Evolutionary conservation across 2,113 vertebrate genomes (phyloP), one percentile per base, ranked within the genome.

Genomic region (Oreochromis spilurus): DNA sequence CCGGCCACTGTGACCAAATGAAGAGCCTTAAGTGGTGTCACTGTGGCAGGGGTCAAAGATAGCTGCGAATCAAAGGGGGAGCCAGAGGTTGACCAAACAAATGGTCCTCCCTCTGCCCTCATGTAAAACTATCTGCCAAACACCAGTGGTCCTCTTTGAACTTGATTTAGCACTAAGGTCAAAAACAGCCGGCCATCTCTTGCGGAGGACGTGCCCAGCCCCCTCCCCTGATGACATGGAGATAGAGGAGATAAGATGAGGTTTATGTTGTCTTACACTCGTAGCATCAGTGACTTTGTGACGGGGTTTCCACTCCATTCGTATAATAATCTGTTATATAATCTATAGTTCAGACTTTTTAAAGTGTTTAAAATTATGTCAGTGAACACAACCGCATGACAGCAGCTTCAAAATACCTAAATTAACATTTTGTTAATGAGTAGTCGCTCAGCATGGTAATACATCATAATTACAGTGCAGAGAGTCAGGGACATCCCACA

Each of bases 81-180:
- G 91, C 81, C 92, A 94, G 91, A 94, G 94, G 95, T 95, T 92
- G 94, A 95, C 93, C 92, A 96, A 96, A 96, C 93, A 94, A 94
- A 94, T 96, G 89, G 92, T 90, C 96, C 97, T 92, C 96, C 96
- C 97, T 94, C 94, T 95, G 95, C 91, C 94, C 89, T 89, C 87
- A 81, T 96, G 97, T 97, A 97, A 98, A 93, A 94, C 94, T 94
- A 97, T 97, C 96, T 95, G 95, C 93, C 94, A 96, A 97, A 94
- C 96, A 96, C 95, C 95, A 94, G 95, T 82, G 83, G 38, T 91
- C 96, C 94, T 95, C 97, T 98, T 98, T 98, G 97, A 98, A 98
- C 97, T 97, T 97, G 97, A 97, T 95, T 96, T 97, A 97, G 96
- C 96, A 94, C 93, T 86, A 83, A 93, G 96, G 95, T 96, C 88